Percentiles rank a stretch among this genome's conserved stretches.
These are phyloP conservation scores for Callinectes sapidus DNA, from an alignment of 2,888 invertebrate genomes.

Conservation along the genomic window DNA sequence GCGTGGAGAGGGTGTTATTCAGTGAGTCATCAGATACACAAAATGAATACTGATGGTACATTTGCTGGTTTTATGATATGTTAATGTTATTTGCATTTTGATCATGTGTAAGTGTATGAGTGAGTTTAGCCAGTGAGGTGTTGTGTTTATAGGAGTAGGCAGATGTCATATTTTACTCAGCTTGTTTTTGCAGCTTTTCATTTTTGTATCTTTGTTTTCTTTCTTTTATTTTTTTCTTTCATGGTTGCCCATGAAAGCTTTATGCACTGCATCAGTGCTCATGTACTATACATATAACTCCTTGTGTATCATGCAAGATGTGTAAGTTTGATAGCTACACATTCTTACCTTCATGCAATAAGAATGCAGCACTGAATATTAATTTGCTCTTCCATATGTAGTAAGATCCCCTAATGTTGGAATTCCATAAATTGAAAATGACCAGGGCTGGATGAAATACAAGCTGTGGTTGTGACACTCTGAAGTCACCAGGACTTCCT, in stretches of 20 bases:
- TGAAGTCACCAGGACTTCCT: neutral
- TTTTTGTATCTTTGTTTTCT: neutral
- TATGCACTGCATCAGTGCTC: conserved; percentile 25
- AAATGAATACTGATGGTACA: neutral
- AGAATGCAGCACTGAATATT: neutral
- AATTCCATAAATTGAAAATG: neutral
- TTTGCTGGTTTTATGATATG: neutral
- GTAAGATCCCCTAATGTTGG: neutral
- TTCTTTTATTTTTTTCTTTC: neutral
- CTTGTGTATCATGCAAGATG: neutral
- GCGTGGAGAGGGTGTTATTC: neutral
- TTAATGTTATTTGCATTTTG: neutral
- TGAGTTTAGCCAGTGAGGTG: neutral
- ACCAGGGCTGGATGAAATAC: neutral
- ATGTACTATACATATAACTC: neutral
- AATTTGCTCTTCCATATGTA: conserved; percentile 13
- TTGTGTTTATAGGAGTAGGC: neutral
- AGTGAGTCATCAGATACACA: neutral
- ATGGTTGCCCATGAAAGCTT: neutral
- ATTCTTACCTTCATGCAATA: neutral
- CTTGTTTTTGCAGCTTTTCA: neutral
- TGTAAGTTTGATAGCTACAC: neutral
- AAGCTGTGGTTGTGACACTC: neutral
- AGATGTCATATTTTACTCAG: neutral
- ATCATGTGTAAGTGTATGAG: neutral